These are phyloP conservation scores for Therioaphis trifolii DNA, from an alignment of 2,888 invertebrate species.

Conservation along the genomic window DNA sequence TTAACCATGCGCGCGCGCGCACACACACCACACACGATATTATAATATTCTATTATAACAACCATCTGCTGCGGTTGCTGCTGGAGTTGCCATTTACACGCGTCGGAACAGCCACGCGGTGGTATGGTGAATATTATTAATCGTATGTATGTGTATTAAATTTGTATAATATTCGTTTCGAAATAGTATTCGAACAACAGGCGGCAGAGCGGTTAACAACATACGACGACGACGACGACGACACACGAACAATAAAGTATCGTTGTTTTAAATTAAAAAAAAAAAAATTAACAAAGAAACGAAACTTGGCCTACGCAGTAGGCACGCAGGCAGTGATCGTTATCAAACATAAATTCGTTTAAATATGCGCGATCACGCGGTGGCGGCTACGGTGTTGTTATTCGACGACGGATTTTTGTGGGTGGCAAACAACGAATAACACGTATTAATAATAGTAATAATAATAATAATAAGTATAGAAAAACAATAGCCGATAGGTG, in stretches of 20 bases:
- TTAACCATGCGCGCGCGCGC: background rate
- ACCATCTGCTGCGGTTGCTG: conserved; percentile 33
- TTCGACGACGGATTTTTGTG: conserved; percentile 20
- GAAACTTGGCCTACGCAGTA: conserved; percentile 46
- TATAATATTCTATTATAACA: background rate
- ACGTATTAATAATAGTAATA: background rate
- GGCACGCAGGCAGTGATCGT: conserved; percentile 9
- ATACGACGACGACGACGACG: conserved; percentile 10
- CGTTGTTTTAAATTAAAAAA: conserved; percentile 7
- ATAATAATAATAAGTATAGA: background rate
- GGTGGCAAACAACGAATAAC: conserved; percentile 54
- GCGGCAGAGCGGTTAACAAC: background rate
- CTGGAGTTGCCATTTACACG: background rate
- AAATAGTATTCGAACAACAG: background rate
- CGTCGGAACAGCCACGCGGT: conserved; percentile 13
- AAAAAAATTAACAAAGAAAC: conserved; percentile 48
- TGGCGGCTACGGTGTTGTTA: background rate
- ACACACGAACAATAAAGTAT: background rate
- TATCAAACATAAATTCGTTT: conserved; percentile 8
- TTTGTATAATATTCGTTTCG: conserved; percentile 17
- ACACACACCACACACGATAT: background rate
- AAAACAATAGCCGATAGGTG: conserved; percentile 54
- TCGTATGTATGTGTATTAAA: background rate
- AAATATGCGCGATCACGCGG: conserved; percentile 58
- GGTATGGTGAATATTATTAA: conserved; percentile 36